Base-by-base conservation (phyloP, 2,888 invertebrate species). In the Halocaridina rubra region DNA sequence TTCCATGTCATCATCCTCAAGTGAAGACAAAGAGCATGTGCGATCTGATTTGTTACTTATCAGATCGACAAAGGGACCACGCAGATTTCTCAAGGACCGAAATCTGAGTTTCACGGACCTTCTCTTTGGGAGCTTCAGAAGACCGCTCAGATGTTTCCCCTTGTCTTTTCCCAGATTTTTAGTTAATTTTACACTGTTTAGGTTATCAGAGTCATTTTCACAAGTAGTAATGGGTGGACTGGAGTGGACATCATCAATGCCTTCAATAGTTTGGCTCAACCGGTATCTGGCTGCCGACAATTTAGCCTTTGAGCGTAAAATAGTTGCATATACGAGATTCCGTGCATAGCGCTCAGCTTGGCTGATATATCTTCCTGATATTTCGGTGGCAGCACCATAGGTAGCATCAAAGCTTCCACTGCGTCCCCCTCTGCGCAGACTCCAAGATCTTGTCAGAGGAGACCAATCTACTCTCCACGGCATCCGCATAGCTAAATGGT, bases 271-370 rank as follows among this genome's bases (percentile, higher is more conserved):
- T 24, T 61, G 53, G 67, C 22, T 59, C 5, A 82, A 61, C 32
- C 71, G 76, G 39, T 61, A 61, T 7, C 39, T 69, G 22, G 82
- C 82, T 3, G 82, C 82, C 8, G 82, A 71, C 10, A 82, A 10
- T 77, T 77, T 82, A 77, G 82, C 82, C 59, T 82, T 82, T 24
- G 82, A 82, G 39, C 82, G 82, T 2, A 78, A 33, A 39, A 71
- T 39, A 22, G 82, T 82, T 10, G 82, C 77, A 27, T 77, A 53
- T 57, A 82, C 61, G 33, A 82, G 77, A 30, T 33, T 71, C 2
- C 82, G 69, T 24, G 82, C 82, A 29, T 78, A 82, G 19, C 71
- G 82, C 69, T 82, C 82, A 2, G 82, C 82, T 69, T 82, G 82
- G 24, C 64, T 78, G 29, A 82, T 76, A 61, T 82, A 82, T 16